Percentiles rank a stretch among this genome's conserved stretches.
Evolutionary conservation across 2,113 vertebrate genomes (phyloP).

Genomic region (Callithrix jacchus): DNA sequence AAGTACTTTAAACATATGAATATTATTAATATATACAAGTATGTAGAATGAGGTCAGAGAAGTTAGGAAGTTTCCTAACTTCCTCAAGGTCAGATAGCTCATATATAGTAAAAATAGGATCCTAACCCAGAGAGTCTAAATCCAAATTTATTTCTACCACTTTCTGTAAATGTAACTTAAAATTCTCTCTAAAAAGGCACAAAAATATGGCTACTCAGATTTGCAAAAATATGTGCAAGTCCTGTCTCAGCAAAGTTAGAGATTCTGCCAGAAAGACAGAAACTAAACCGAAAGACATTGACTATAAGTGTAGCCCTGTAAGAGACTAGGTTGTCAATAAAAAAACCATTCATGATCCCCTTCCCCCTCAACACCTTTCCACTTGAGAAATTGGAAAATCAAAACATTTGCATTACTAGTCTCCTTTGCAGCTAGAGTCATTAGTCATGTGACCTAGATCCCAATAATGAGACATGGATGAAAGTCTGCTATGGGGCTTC

Average conservation of each 20-base stretch:
- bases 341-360: not conserved
- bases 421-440: not conserved
- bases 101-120: not conserved
- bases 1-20: not conserved
- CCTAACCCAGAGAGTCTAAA: not conserved
- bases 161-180: constrained; percentile 25
- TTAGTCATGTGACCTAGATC: not conserved
- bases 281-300: constrained; percentile 43
- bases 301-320: not conserved
- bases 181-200: not conserved
- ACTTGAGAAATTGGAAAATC: not conserved
- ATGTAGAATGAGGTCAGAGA: not conserved
- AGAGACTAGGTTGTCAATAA: not conserved
- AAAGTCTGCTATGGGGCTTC: not conserved
- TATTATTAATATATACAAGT: not conserved
- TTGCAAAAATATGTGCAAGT: not conserved
- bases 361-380: not conserved
- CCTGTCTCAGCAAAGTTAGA: not conserved
- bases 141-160: constrained; percentile 1
- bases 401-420: not conserved
- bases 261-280: not conserved
- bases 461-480: not conserved
- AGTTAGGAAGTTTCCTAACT: not conserved
- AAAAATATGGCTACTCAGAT: not conserved
- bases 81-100: not conserved